Percentiles rank a stretch among this genome's conserved stretches.
phyloP scores from a whole-genome alignment of 1,140 invertebrate species.

The Paraescarpia echinospica region DNA sequence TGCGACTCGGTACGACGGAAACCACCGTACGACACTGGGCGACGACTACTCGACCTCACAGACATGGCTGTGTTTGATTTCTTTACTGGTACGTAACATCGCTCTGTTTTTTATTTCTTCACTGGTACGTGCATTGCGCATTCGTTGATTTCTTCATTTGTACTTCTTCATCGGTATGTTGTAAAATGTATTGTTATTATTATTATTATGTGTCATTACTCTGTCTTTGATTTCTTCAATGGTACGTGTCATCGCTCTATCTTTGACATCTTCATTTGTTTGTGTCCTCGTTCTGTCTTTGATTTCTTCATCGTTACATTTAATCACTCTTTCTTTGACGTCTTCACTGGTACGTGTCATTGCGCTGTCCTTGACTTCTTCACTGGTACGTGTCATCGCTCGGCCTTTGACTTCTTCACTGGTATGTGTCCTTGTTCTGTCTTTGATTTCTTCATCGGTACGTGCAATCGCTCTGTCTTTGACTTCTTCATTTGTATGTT shows the following conservation, averaged over 20 bases:
- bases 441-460: too few relatives aligned
- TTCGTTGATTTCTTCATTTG: constrained; percentile 75
- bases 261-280: too few relatives aligned
- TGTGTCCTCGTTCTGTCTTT: too few relatives aligned
- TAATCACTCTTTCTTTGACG: neutral
- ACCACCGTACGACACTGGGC: constrained; percentile 86
- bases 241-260: too few relatives aligned
- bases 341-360: constrained; percentile 65
- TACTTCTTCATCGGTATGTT: constrained; percentile 17
- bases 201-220: too few relatives aligned
- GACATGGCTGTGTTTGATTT: constrained; percentile 66
- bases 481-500: neutral
- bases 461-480: too few relatives aligned
- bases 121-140: constrained; percentile 47
- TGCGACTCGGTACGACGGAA: constrained; percentile 86
- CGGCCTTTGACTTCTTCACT: constrained; percentile 67
- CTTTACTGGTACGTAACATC: constrained; percentile 69
- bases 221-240: too few relatives aligned
- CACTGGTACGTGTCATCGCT: constrained; percentile 23
- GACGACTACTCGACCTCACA: constrained; percentile 89
- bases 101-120: neutral
- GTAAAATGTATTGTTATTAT: too few relatives aligned
- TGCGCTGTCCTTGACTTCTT: constrained; percentile 60
- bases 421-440: constrained; percentile 59
- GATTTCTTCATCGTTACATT: too few relatives aligned